Conservation (phyloP, 2,888 invertebrate genomes). For the Noctua pronuba region DNA sequence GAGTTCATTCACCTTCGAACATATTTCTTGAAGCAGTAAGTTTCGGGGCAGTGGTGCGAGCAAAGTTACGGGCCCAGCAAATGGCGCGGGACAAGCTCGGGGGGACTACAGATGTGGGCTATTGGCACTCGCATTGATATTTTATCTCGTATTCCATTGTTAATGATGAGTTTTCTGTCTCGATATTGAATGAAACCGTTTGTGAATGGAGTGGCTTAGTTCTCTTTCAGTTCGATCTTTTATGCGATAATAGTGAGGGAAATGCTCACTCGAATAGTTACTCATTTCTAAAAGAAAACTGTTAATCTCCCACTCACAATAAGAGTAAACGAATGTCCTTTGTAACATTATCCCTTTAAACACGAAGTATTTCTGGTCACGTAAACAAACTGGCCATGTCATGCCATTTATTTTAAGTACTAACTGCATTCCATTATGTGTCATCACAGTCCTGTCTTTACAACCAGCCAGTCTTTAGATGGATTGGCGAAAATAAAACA, state of each 20-base stretch:
- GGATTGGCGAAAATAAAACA: constrained; percentile 36
- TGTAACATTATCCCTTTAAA: constrained; percentile 12
- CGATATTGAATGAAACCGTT: constrained; percentile 25
- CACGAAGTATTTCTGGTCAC: constrained; percentile 33
- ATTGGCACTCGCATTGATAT: constrained; percentile 59
- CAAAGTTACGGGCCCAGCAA: constrained; percentile 69
- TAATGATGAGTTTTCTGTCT: constrained; percentile 25
- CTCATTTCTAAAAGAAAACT: not conserved
- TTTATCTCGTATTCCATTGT: constrained; percentile 46
- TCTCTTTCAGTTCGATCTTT: constrained; percentile 12
- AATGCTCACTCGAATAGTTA: not conserved
- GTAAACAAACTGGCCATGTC: constrained; percentile 37
- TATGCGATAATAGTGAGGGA: constrained; percentile 1
- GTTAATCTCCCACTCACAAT: not conserved
- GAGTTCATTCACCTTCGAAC: constrained; percentile 69
- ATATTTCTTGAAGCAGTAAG: constrained; percentile 66
- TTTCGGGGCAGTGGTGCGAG: constrained; percentile 65
- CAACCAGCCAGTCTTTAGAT: constrained; percentile 6
- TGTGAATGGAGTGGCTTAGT: constrained; percentile 30
- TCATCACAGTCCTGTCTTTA: constrained; percentile 41
- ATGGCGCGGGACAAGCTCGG: constrained; percentile 66
- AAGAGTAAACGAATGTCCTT: constrained; percentile 4
- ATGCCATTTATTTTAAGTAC: constrained; percentile 44
- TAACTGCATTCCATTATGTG: constrained; percentile 33
- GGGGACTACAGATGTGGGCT: constrained; percentile 64